Conservation (phyloP, 1,140 invertebrate genomes). For the Drosophila insularis region DNA sequence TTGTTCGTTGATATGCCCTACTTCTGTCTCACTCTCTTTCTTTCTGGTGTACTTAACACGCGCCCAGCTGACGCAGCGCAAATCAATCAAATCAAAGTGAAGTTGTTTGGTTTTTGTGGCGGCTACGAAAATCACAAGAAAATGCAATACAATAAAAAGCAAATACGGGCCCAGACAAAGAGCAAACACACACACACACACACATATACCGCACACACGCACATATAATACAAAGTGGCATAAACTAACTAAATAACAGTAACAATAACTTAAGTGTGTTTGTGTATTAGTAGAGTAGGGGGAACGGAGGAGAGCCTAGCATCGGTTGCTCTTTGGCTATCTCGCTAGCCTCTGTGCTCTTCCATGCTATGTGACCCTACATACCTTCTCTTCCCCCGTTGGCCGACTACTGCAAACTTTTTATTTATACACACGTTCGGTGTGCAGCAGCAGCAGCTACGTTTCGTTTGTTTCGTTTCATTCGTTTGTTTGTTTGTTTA, state of each 20-base stretch:
- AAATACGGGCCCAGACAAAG: constrained; percentile 72
- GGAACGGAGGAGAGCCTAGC: not conserved
- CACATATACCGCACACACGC: constrained; percentile 21
- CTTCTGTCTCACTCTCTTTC: not conserved
- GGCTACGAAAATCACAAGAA: constrained; percentile 62
- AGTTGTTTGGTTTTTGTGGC: constrained; percentile 55
- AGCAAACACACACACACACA: constrained; percentile 30
- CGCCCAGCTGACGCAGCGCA: constrained; percentile 73
- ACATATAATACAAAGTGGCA: constrained; percentile 74
- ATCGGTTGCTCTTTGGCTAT: constrained; percentile 38
- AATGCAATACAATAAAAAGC: constrained; percentile 75
- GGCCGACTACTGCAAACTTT: constrained; percentile 69
- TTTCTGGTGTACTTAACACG: constrained; percentile 4
- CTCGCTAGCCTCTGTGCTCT: not conserved
- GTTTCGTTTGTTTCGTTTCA: constrained; percentile 56
- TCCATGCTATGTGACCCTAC: no score
- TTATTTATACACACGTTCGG: constrained; percentile 76
- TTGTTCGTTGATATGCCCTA: not conserved
- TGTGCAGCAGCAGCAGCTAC: constrained; percentile 49
- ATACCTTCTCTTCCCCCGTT: not conserved
- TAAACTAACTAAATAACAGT: constrained; percentile 81
- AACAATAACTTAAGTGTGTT: constrained; percentile 80
- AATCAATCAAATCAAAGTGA: constrained; percentile 79
- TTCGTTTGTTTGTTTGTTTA: constrained; percentile 74
- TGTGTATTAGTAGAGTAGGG: constrained; percentile 61